Evolutionary conservation across 2,888 invertebrate species (phyloP), one percentile per base, ranked within the genome.

Genomic region (Himalopsyche kuldschensis): DNA sequence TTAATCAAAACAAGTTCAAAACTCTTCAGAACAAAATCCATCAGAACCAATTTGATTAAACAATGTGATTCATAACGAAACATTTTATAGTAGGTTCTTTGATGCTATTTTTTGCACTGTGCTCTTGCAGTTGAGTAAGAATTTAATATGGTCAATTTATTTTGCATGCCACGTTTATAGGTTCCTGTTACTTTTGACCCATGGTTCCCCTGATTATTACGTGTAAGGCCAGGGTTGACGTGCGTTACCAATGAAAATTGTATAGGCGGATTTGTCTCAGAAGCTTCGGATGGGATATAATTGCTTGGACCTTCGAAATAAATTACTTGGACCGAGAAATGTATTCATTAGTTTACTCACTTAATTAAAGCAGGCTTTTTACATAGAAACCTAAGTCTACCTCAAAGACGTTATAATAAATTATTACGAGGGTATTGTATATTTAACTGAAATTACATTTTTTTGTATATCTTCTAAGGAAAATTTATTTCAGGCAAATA

Each of bases 281-380:
- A 75, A 15, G 55, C 46, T 20, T 30, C 41, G 80, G 31, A 47
- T 75, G 77, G 77, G 81, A 63, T 81, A 55, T 82, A 82, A 82
- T 84, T 84, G 84, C 81, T 79, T 75, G 81, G 81, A 76, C 81
- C 79, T 84, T 82, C 48, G 84, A 84, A 75, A 84, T 84, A 84
- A 84, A 84, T 84, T 84, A 83, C 82, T 63, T 78, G 41, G 69
- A 69, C 69, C 69, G 69, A 30, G 27, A 11, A 27, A 69, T 69
- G 69, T 69, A 69, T 69, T 69, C 69, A 69, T 69, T 69, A 69
- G 20, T 24, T 69, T 69, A 69, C 24, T 30, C 30, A 69, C 69
- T 69, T 69, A 69, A 69, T 69, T 69, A 69, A 27, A 69, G 69
- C 27, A 69, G 69, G 6, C 69, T 69, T 69, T 69, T 69, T 69